Evolutionary conservation across 2,888 invertebrate genomes (phyloP), one percentile per base, ranked within the genome.

Genomic region (Limnephilus marmoratus): DNA sequence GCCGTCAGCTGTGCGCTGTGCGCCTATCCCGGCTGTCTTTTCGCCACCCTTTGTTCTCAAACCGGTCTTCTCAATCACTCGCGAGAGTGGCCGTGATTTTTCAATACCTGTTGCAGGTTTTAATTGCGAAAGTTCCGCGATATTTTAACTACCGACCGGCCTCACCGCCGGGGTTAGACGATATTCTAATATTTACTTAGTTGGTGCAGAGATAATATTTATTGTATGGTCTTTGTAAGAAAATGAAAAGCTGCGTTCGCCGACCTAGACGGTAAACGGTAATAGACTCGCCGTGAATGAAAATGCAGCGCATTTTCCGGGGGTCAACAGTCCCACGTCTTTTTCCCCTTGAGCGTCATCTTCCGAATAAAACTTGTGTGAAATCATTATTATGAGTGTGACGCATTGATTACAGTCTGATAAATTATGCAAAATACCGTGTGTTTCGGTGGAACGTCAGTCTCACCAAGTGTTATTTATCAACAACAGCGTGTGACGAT

Each of bases 271-370:
- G 81, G 13, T 34, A 89, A 37, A 13, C 49, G 49, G 49, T 37
- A 34, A 80, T 15, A 68, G 88, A 34, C 31, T 89, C 80, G 12
- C 81, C 88, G 68, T 80, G 80, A 89, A 89, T 89, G 88, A 80
- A 81, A 80, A 34, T 89, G 88, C 88, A 89, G 31, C 88, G 88
- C 81, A 89, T 89, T 89, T 89, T 89, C 88, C 31, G 88, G 88
- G 80, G 88, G 88, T 89, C 88, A 89, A 89, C 88, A 89, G 11
- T 89, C 88, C 80, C 81, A 37, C 88, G 88, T 49, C 85, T 53
- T 82, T 91, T 87, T 91, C 87, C 81, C 88, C 91, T 91, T 91
- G 87, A 81, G 45, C 41, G 81, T 91, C 34, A 31, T 81, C 45
- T 91, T 53, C 81, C 81, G 80, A 90, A 90, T 49, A 82, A 53